A percentile compares a stretch with the other conserved stretches of the same genome.
phyloP scores from a whole-genome alignment of 2,113 vertebrate species.

The Myotis davidii region DNA sequence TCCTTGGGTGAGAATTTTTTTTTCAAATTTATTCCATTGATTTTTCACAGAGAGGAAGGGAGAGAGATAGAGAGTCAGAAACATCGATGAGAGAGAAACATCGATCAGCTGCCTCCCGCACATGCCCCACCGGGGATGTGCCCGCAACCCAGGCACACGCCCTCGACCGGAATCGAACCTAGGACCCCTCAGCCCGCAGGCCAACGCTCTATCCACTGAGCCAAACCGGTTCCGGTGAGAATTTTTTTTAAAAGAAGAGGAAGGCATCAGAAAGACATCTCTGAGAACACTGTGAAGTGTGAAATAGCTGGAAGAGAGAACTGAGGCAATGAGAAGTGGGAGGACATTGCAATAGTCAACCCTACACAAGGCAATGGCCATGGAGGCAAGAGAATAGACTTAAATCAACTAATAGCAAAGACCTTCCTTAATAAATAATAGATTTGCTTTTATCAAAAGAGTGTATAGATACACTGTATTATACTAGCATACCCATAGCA shows the following conservation, averaged over 20 bases:
- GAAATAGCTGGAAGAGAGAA: not conserved
- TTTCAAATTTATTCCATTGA: too few species aligned
- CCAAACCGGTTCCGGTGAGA: too few species aligned
- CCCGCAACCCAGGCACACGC: too few species aligned
- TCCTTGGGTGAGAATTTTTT: not conserved
- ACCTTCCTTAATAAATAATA: not conserved
- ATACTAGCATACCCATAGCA: not conserved
- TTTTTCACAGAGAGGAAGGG: too few species aligned
- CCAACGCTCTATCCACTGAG: too few species aligned
- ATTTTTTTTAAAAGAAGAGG: not conserved
- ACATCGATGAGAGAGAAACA: too few species aligned
- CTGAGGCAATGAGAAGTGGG: not conserved
- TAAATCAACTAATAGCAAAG: not conserved
- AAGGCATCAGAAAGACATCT: not conserved
- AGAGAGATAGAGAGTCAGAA: too few species aligned
- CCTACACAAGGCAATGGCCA: not conserved
- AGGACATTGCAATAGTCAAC: not conserved
- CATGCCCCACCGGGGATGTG: too few species aligned
- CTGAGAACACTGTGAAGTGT: not conserved
- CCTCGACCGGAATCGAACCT: too few species aligned
- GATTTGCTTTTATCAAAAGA: not conserved
- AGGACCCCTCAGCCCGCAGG: too few species aligned
- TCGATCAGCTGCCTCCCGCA: too few species aligned
- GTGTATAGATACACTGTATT: not conserved
- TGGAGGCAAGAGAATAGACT: not conserved